A percentile compares a stretch with the other conserved stretches of the same genome.
Evolutionary conservation across 2,888 invertebrate genomes (phyloP).

Genomic region (Frankliniella intonsa): DNA sequence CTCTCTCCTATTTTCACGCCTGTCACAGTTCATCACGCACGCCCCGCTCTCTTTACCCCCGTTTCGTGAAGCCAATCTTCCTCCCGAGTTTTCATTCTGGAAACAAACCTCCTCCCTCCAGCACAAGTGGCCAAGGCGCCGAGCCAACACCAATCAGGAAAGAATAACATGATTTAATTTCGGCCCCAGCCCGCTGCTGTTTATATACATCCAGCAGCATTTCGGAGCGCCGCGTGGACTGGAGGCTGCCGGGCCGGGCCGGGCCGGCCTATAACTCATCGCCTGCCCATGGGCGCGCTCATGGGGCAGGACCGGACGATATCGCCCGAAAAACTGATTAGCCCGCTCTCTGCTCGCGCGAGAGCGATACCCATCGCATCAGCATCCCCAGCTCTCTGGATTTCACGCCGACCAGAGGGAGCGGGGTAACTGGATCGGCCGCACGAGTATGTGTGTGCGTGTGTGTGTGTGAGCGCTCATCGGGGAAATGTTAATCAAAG

Average conservation of each 20-base stretch:
- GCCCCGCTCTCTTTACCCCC: no score
- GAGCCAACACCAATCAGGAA: neutral
- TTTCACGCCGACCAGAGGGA: neutral
- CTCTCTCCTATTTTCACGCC: no score
- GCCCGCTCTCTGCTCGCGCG: neutral
- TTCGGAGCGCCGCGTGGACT: no score
- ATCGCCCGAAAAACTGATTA: slow-evolving; percentile 1
- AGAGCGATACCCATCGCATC: neutral
- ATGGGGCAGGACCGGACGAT: neutral
- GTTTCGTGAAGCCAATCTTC: no score
- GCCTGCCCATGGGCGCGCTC: neutral
- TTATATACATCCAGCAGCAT: no score
- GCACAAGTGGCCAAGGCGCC: neutral
- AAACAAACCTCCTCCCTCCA: no score
- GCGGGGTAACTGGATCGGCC: neutral
- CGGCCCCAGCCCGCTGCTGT: neutral
- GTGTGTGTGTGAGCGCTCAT: neutral
- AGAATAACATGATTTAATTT: slow-evolving; percentile 10
- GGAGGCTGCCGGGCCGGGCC: no score
- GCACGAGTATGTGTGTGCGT: neutral
- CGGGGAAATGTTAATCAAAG: neutral
- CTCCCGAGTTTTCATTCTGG: no score
- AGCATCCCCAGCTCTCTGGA: neutral
- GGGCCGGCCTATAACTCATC: neutral
- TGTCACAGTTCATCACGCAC: no score